Evolutionary conservation across 2,113 vertebrate genomes (phyloP).

Genomic region (Eudyptes chrysolophus): DNA sequence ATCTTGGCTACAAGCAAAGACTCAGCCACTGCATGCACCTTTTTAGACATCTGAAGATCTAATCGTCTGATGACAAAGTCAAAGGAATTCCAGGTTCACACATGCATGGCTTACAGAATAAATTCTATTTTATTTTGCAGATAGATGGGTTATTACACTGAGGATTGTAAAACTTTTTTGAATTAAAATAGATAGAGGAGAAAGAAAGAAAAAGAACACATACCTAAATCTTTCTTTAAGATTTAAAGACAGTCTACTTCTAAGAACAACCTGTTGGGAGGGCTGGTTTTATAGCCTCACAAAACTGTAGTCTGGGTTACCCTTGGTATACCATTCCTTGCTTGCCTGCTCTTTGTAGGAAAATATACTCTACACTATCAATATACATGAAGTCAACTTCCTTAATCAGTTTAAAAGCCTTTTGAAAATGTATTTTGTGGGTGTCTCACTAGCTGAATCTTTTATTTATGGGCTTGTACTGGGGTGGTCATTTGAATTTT

Average conservation of each 20-base stretch:
- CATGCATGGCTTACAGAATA: not conserved
- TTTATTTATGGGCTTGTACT: constrained; percentile 63
- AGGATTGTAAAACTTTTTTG: not conserved
- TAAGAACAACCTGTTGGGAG: constrained; percentile 12
- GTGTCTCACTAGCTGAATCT: constrained; percentile 48
- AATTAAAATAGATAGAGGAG: constrained; percentile 20
- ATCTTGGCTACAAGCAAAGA: not conserved
- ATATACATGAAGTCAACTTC: constrained; percentile 44
- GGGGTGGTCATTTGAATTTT: constrained; percentile 64
- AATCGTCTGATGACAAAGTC: not conserved
- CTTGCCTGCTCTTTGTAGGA: not conserved
- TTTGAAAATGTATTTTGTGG: constrained; percentile 59
- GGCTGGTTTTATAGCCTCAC: not conserved
- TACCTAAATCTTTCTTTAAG: constrained; percentile 35
- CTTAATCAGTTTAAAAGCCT: constrained; percentile 70
- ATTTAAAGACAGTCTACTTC: not conserved
- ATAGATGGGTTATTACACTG: not conserved
- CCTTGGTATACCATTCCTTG: not conserved
- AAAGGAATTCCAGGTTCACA: not conserved
- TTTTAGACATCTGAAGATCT: not conserved
- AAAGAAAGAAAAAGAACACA: not conserved
- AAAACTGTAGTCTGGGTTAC: not conserved
- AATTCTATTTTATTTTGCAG: not conserved
- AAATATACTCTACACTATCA: constrained; percentile 15
- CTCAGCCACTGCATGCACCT: not conserved